Conservation (phyloP, 1,140 invertebrate genomes). For the Meloidogyne exigua region DNA sequence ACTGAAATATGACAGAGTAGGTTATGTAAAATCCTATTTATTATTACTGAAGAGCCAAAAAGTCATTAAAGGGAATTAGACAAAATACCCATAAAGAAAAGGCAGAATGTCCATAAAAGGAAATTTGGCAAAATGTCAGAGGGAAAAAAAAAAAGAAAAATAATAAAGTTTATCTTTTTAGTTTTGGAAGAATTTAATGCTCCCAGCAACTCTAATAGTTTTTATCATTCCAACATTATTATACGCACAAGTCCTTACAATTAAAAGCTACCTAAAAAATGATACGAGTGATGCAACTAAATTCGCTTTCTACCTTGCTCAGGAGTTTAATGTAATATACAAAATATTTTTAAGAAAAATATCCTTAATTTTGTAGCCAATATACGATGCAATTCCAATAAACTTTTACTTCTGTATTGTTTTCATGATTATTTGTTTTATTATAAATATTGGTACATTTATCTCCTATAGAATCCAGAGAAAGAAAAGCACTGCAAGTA, state of each 20-base stretch:
- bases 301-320: not conserved
- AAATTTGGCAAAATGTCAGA: too few relatives aligned
- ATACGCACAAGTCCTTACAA: not conserved
- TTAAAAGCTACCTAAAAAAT: not conserved
- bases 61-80: too few relatives aligned
- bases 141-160: too few relatives aligned
- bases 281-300: not conserved
- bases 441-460: constrained; percentile 14
- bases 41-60: too few relatives aligned
- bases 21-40: too few relatives aligned
- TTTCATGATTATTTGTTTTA: constrained; percentile 15
- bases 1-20: not conserved
- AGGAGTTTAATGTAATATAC: not conserved
- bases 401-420: not conserved
- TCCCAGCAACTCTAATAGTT: not conserved
- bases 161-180: too few relatives aligned
- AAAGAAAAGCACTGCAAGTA: not conserved
- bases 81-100: too few relatives aligned
- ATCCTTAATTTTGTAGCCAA: not conserved
- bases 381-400: not conserved
- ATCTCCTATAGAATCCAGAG: not conserved
- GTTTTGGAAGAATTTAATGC: constrained; percentile 7
- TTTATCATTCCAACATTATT: not conserved
- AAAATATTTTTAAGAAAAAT: not conserved
- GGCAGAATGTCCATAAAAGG: too few relatives aligned